Conservation (phyloP, 1,140 invertebrate species). For the Tachypleus tridentatus region DNA sequence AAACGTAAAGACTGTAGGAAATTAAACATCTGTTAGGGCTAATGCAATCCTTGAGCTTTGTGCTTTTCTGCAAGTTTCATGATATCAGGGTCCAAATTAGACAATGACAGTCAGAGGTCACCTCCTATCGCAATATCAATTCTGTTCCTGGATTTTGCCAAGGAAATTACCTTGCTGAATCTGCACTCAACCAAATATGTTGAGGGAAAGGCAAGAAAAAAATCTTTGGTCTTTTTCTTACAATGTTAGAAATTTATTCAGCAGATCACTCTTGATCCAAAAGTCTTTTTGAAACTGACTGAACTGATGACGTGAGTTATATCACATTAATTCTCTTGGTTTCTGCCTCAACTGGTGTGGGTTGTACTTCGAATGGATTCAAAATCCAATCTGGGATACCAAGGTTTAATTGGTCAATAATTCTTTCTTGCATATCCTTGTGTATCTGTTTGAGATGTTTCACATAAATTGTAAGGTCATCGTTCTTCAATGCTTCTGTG, state of each 20-base stretch:
- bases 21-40: not conserved
- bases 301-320: too few species aligned
- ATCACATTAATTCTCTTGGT: too few species aligned
- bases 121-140: conserved; percentile 5
- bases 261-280: not conserved
- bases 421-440: too few species aligned
- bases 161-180: conserved; percentile 10
- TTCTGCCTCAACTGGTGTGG: too few species aligned
- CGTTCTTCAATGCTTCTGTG: conserved; percentile 5
- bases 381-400: too few species aligned
- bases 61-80: conserved; percentile 9
- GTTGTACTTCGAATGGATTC: too few species aligned
- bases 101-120: conserved; percentile 8
- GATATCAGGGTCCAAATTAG: conserved; percentile 5
- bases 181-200: conserved; percentile 4
- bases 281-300: too few species aligned
- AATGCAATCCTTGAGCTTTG: conserved; percentile 10
- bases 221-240: not conserved
- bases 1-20: too few species aligned
- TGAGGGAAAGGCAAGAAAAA: too few species aligned
- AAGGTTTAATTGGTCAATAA: too few species aligned
- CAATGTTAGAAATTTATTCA: conserved; percentile 8
- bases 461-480: conserved; percentile 12
- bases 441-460: not conserved
- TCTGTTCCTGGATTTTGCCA: conserved; percentile 4